phyloP scores from a whole-genome alignment of 2,113 vertebrate species.

The Lagopus leucura region DNA sequence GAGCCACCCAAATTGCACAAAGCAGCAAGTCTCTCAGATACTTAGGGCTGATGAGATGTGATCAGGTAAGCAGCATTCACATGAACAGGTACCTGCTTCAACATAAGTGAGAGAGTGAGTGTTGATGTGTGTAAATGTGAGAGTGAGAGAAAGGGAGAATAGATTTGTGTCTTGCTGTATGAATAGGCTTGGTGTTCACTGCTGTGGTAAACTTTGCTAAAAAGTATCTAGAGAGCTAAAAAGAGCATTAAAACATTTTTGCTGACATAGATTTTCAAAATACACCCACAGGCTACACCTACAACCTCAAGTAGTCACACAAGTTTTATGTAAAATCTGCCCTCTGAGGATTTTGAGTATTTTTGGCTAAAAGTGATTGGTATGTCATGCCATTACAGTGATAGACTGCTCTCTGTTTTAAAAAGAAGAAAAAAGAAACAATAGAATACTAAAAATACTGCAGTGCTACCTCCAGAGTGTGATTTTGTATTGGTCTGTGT shows the following conservation, averaged over 20 bases:
- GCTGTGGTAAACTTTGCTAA: not conserved
- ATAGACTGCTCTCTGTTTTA: not conserved
- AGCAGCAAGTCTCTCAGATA: conserved; percentile 97
- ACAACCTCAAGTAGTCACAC: not conserved
- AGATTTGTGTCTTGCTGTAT: not conserved
- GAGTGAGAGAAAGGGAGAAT: not conserved
- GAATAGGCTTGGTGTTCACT: not conserved
- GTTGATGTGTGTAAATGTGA: not conserved
- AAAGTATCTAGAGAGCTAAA: not conserved
- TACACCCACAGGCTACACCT: not conserved
- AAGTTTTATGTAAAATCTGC: not conserved
- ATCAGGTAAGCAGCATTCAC: conserved; percentile 87
- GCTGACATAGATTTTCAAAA: not conserved
- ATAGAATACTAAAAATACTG: not conserved
- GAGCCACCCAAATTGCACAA: conserved; percentile 95
- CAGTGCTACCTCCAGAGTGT: not conserved
- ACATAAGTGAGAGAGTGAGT: not conserved
- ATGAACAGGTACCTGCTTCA: not conserved
- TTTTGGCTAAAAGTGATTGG: not conserved
- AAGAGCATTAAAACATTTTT: not conserved
- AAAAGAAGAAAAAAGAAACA: not conserved
- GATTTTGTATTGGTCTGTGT: not conserved
- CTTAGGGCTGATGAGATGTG: conserved; percentile 97
- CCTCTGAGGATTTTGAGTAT: not conserved
- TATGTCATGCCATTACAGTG: not conserved